A percentile compares a stretch with the other conserved stretches of the same genome.
phyloP scores from a whole-genome alignment of 2,797 vertebrate species.

The Botia kubotai region DNA sequence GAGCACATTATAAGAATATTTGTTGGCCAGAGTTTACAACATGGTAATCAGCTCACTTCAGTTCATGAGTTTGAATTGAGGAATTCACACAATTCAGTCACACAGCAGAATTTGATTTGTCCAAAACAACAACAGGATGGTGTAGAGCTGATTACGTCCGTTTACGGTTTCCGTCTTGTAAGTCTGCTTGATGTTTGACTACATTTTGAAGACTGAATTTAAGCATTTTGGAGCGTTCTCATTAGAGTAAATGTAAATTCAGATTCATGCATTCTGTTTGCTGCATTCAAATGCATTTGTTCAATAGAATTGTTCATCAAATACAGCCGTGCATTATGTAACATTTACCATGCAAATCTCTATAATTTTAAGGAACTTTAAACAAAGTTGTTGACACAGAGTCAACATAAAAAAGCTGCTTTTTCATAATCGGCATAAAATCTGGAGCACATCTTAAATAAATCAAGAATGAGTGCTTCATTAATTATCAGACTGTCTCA shows the following conservation, averaged over 20 bases:
- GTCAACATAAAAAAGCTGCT: conserved; percentile 7
- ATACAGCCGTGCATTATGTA: neutral
- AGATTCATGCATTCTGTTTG: neutral
- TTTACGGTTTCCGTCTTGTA: too few species aligned
- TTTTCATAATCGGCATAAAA: conserved; percentile 10
- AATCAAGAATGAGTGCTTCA: conserved; percentile 52
- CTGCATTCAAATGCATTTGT: neutral
- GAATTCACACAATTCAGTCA: too few species aligned
- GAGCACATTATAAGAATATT: neutral
- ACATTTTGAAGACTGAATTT: too few species aligned
- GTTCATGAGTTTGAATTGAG: neutral
- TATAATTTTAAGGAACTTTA: neutral
- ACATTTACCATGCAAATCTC: conserved; percentile 7
- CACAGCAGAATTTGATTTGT: too few species aligned
- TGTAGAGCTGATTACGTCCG: too few species aligned
- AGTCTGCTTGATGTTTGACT: too few species aligned
- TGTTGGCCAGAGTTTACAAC: neutral
- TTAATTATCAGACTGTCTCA: conserved; percentile 59
- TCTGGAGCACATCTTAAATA: conserved; percentile 11
- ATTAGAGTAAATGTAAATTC: too few species aligned
- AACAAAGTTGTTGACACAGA: neutral
- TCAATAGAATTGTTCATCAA: neutral
- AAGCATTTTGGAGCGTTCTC: too few species aligned
- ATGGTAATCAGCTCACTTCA: neutral
- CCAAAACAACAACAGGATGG: too few species aligned